Percentiles rank a stretch among this genome's conserved stretches.
Evolutionary conservation across 2,888 invertebrate genomes (phyloP).

Genomic region (Caenorhabditis macrosperma): DNA sequence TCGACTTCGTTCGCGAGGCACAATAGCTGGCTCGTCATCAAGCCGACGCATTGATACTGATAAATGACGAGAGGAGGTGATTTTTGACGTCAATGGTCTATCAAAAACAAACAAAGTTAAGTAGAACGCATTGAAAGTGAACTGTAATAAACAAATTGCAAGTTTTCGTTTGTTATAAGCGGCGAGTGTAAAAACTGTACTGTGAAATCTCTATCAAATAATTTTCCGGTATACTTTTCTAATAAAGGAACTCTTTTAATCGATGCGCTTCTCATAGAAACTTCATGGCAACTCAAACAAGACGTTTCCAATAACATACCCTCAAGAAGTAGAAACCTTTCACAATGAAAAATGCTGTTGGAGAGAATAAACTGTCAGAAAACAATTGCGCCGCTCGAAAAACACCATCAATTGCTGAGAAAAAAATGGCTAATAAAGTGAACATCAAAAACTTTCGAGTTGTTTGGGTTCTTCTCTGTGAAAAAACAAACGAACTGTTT

Average conservation of each 20-base stretch:
- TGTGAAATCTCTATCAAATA: too few species aligned
- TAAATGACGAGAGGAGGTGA: slow-evolving; percentile 74
- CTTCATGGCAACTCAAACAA: too few species aligned
- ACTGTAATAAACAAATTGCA: slow-evolving; percentile 71
- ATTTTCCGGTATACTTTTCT: too few species aligned
- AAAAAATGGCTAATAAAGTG: slow-evolving; percentile 66
- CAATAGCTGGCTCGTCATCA: slow-evolving; percentile 73
- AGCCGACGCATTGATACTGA: slow-evolving; percentile 66
- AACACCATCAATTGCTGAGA: slow-evolving; percentile 71
- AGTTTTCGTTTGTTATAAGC: neutral
- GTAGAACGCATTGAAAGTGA: slow-evolving; percentile 77
- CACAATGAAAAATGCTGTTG: slow-evolving; percentile 45
- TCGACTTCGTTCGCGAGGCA: slow-evolving; percentile 69
- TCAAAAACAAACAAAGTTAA: slow-evolving; percentile 76
- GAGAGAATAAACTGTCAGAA: slow-evolving; percentile 33
- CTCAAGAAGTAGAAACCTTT: slow-evolving; percentile 55
- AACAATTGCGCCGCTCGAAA: slow-evolving; percentile 60
- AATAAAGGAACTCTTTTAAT: too few species aligned
- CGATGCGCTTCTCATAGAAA: too few species aligned
- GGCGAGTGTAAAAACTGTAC: too few species aligned
- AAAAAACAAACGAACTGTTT: neutral
- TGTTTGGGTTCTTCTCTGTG: slow-evolving; percentile 56
- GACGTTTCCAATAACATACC: too few species aligned
- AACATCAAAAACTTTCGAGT: slow-evolving; percentile 73
- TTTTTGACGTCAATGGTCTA: slow-evolving; percentile 73